Percentiles rank a stretch among this genome's conserved stretches.
Evolutionary conservation across 2,113 vertebrate genomes (phyloP).

Genomic region (Tringa solitaria): DNA sequence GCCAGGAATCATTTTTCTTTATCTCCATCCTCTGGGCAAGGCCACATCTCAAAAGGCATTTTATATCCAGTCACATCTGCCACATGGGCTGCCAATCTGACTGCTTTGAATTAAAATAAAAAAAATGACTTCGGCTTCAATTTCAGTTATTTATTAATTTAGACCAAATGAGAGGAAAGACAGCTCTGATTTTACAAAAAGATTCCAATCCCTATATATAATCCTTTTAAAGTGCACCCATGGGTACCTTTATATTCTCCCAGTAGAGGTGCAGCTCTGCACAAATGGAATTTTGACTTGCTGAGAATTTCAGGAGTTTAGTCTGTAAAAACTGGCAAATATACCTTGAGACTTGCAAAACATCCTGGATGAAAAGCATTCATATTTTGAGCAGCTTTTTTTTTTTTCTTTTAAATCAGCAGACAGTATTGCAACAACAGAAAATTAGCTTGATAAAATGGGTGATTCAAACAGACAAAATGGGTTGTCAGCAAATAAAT

Average conservation of each 20-base stretch:
- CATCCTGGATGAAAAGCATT: background rate
- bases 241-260: background rate
- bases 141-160: slow-evolving; percentile 1
- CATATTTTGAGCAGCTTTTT: background rate
- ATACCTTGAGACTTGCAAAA: background rate
- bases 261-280: background rate
- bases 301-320: background rate
- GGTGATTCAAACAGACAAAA: slow-evolving; percentile 20
- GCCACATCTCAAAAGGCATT: background rate
- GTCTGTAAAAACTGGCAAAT: background rate
- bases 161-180: background rate
- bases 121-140: background rate
- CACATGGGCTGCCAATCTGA: background rate
- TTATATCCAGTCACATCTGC: background rate
- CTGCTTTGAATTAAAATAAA: background rate
- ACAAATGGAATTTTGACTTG: background rate
- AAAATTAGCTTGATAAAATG: slow-evolving; percentile 26
- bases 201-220: background rate
- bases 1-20: background rate
- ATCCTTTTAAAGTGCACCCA: background rate
- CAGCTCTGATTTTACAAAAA: background rate
- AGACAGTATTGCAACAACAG: background rate
- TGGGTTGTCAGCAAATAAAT: slow-evolving; percentile 51
- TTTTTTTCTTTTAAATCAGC: background rate
- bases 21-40: background rate